Base-by-base conservation (phyloP, 2,113 vertebrate genomes). In the Nerophis ophidion region DNA sequence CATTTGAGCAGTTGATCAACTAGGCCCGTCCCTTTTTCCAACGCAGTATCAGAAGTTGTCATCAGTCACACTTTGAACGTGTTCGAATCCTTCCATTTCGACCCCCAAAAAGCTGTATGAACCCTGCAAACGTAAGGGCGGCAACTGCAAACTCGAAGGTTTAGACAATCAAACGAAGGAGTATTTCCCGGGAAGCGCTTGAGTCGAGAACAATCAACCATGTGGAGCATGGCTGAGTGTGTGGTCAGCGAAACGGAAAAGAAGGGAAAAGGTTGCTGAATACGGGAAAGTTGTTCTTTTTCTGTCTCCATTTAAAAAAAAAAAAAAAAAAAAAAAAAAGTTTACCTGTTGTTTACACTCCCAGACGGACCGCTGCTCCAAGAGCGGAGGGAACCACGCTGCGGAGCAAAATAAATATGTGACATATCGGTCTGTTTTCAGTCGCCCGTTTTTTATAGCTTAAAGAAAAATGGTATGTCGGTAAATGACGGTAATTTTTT, bases 291-390 rank as follows among this genome's bases (percentile, higher is more conserved):
- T 45, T 54, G 66, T 69, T 79, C 77, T 74, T 73, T 75, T 84
- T 71, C 65, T 73, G 66, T 79, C 78, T 77, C 71, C 77, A 66
- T 70, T 26, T 26, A 26, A 26, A 26, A 69, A 74, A n/a, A n/a
- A n/a, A n/a, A n/a, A n/a, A n/a, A 60, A 51, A 51, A 51, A 26
- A 33, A 5, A 51, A 19, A 5, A 51, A 51, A 60, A 66, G 83
- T 86, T 83, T 82, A 82, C 74, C 81, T 76, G 80, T 83, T 89
- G 86, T 90, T 91, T 91, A 91, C 89, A 84, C 86, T 90, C 90
- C 87, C 87, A 83, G 87, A 83, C 58, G 65, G 74, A 76, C 85
- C 58, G 56, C 72, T 40, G 88, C 82, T 90, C 88, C 82, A 89
- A 89, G 89, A 91, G 84, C 87, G 58, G 61, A 67, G 65, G 9